These are phyloP conservation scores for Calidris pygmaea DNA, from an alignment of 2,113 vertebrate genomes.

Conservation along the genomic window DNA sequence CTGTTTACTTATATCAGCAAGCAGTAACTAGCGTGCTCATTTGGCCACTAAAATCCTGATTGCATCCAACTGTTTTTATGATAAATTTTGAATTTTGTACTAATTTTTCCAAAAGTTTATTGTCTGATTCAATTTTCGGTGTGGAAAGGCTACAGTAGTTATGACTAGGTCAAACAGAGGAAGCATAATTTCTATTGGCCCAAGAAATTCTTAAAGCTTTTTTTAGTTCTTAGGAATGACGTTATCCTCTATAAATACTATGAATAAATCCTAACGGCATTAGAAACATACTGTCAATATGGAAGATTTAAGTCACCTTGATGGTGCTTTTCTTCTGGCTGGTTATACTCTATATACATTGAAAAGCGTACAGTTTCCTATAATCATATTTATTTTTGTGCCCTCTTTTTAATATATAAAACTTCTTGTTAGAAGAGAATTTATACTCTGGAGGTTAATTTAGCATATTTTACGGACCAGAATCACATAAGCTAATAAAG, in stretches of 20 bases:
- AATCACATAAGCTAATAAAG: neutral
- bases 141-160: neutral
- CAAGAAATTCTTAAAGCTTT: neutral
- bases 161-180: neutral
- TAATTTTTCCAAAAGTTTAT: neutral
- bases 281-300: neutral
- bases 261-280: neutral
- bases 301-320: neutral
- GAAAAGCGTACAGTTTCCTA: neutral
- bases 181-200: neutral
- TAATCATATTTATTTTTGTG: neutral
- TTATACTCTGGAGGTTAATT: neutral
- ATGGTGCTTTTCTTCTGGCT: neutral
- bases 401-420: neutral
- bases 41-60: neutral
- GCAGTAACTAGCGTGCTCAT: neutral
- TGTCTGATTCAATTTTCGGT: neutral
- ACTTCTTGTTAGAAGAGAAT: neutral
- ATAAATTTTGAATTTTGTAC: neutral
- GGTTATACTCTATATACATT: neutral
- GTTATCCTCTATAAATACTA: neutral
- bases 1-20: neutral
- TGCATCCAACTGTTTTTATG: neutral
- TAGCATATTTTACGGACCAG: neutral
- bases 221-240: neutral